Evolutionary conservation across 2,797 vertebrate species (phyloP).

Genomic region (Eleutherodactylus coqui): DNA sequence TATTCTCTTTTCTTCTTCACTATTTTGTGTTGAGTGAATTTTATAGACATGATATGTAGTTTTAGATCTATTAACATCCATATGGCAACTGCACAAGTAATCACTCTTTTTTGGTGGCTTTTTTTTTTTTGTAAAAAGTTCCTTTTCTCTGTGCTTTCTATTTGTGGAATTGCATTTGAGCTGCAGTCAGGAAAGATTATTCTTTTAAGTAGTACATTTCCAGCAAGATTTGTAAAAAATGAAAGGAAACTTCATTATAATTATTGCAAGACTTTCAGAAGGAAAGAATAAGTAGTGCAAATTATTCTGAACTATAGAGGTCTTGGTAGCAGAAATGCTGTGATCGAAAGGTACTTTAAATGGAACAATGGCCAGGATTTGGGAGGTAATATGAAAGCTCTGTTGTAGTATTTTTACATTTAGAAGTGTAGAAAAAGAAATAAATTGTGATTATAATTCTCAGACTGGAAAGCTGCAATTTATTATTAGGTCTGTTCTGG

Average conservation of each 20-base stretch:
- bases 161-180: slow-evolving; percentile 20
- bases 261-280: slow-evolving; percentile 16
- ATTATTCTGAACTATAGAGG: slow-evolving; percentile 35
- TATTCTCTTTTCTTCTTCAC: too few relatives aligned
- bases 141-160: background rate
- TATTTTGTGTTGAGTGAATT: background rate
- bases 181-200: slow-evolving; percentile 4
- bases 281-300: slow-evolving; percentile 27
- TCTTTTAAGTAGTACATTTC: slow-evolving; percentile 22
- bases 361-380: slow-evolving; percentile 14
- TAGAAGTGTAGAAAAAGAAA: background rate
- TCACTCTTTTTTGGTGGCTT: background rate
- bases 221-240: slow-evolving; percentile 32
- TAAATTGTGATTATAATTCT: slow-evolving; percentile 38
- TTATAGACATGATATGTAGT: background rate
- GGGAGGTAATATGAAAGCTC: slow-evolving; percentile 16
- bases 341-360: slow-evolving; percentile 29
- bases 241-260: slow-evolving; percentile 34
- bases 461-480: background rate
- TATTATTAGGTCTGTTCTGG: background rate
- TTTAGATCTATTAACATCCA: background rate
- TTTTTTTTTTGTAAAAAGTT: background rate
- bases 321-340: slow-evolving; percentile 17
- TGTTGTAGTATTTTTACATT: slow-evolving; percentile 23
- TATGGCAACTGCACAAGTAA: background rate